Conservation (phyloP, 1,140 invertebrate species). For the Acyrthosiphon pisum region DNA sequence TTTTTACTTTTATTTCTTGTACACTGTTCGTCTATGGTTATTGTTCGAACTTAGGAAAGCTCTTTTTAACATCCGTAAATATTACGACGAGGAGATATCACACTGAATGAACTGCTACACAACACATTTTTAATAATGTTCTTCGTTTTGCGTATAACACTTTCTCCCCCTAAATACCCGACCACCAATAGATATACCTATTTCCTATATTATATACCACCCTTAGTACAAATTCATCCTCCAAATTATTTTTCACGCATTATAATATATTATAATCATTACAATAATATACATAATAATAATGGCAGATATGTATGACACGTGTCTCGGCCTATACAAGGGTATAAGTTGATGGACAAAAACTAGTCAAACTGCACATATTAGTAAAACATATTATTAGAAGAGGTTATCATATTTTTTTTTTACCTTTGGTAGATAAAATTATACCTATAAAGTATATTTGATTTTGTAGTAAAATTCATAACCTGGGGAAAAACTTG, state of each 20-base stretch:
- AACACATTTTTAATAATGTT: slow-evolving; percentile 1
- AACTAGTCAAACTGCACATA: background rate
- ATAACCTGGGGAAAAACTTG: background rate
- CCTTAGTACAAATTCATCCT: background rate
- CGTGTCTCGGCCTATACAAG: background rate
- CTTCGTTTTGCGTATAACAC: background rate
- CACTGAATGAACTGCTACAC: background rate
- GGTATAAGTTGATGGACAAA: background rate
- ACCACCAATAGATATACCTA: background rate
- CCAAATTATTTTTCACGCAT: background rate
- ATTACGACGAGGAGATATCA: background rate
- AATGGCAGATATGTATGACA: background rate
- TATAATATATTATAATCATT: background rate
- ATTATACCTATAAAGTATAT: too few relatives aligned
- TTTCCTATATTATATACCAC: too few relatives aligned
- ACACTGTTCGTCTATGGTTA: slow-evolving; percentile 25
- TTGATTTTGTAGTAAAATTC: background rate
- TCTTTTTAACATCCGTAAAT: background rate
- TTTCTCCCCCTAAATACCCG: background rate
- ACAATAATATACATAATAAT: background rate
- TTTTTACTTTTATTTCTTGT: slow-evolving; percentile 31
- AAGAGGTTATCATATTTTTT: background rate
- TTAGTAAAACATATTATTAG: background rate
- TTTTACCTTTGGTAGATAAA: too few relatives aligned
- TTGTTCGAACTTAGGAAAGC: slow-evolving; percentile 7